Evolutionary conservation across 2,888 invertebrate genomes (phyloP).

Genomic region (Erpobdella octoculata): DNA sequence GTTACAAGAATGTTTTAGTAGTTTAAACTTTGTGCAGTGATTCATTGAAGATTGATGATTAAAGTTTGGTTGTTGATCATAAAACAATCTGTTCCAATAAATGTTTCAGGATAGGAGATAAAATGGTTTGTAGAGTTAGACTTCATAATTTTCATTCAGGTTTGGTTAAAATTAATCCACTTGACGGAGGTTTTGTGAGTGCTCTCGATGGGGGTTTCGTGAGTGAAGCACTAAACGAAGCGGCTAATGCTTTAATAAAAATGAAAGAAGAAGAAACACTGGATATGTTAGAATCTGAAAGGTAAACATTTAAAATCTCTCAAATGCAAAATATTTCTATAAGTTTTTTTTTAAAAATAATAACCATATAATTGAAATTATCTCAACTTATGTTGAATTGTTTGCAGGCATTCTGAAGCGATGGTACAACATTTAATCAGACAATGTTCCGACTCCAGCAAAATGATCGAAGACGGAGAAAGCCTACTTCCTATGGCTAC

Average conservation of each 20-base stretch:
- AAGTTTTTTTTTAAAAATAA: no score
- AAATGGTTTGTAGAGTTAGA: not conserved
- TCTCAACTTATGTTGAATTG: no score
- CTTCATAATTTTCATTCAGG: not conserved
- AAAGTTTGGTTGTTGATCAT: not conserved
- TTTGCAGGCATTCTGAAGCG: not conserved
- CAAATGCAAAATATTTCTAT: no score
- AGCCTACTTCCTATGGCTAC: slow-evolving; percentile 89
- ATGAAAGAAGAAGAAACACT: slow-evolving; percentile 74
- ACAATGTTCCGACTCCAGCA: not conserved
- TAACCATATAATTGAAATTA: no score
- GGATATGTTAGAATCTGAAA: slow-evolving; percentile 46
- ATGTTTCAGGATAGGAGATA: not conserved
- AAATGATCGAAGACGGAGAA: slow-evolving; percentile 80
- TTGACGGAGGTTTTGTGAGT: not conserved
- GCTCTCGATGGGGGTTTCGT: slow-evolving; percentile 61
- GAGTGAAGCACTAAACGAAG: slow-evolving; percentile 89
- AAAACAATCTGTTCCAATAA: not conserved
- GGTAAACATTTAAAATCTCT: no score
- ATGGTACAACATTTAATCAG: not conserved
- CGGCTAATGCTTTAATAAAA: slow-evolving; percentile 76
- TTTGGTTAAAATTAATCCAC: slow-evolving; percentile 1
- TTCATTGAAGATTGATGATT: no score
- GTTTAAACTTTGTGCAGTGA: no score
- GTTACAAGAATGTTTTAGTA: no score